Base-by-base conservation (phyloP, 2,797 vertebrate genomes). In the Allobates femoralis region DNA sequence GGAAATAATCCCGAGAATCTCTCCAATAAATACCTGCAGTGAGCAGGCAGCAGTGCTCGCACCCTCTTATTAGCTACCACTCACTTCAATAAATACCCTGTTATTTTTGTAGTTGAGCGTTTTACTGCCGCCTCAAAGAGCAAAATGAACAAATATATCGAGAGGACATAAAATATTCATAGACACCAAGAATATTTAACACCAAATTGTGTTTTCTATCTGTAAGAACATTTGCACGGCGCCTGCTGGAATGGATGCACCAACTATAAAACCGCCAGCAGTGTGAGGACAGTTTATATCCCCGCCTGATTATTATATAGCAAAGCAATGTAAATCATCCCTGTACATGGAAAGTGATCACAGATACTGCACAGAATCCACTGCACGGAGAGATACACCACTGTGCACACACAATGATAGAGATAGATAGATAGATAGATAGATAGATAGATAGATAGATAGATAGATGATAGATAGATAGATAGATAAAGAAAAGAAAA, bases 131-230 rank as follows among this genome's bases (percentile, higher is more conserved):
- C 32, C 77, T 71, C 77, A 79, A 85, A 85, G 58, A 84, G 73
- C 82, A 85, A 73, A 88, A 84, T 85, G 82, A 84, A 88, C 82
- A 75, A 74, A 85, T 88, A 81, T 60, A 85, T 85, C 75, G 86
- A 88, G 69, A 55, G 50, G 56, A 23, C 78, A 84, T 88, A 84
- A 88, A 88, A 88, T 88, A 88, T 88, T 88, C 74, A 88, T 88
- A 85, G 83, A 84, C 58, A 80, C 82, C 66, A 83, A 85, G 75
- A 88, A 88, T 88, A 88, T 88, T 88, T 88, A 88, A 84, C 86
- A 81, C 67, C 66, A 84, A 84, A 84, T 87, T 84, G 75, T 69
- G 81, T 75, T 77, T 84, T 75, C 51, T 87, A 84, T 80, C 81
- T 84, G 66, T 84, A 75, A 84, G 71, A 83, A 79, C 79, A 62